Evolutionary conservation across 2,888 invertebrate genomes (phyloP).

Genomic region (Pedicia rivosa): DNA sequence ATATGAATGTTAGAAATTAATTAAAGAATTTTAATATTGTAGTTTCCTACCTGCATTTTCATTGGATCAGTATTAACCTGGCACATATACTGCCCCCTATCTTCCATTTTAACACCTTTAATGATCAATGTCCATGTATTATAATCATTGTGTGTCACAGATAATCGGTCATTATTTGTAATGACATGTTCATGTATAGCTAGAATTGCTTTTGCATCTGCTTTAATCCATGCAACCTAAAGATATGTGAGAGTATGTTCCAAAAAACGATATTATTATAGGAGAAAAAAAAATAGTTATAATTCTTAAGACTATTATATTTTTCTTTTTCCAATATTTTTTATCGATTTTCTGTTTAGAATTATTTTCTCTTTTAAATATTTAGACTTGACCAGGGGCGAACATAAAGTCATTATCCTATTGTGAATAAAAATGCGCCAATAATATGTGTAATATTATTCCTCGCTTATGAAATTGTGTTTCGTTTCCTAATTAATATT

Average conservation of each 20-base stretch:
- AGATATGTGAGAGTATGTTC: background rate
- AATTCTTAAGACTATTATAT: too few species aligned
- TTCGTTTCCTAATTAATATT: too few species aligned
- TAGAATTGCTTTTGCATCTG: conserved; percentile 82
- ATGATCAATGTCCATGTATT: conserved; percentile 89
- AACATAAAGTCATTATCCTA: too few species aligned
- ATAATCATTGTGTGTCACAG: conserved; percentile 82
- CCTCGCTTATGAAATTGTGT: too few species aligned
- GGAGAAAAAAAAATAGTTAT: background rate
- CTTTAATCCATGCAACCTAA: conserved; percentile 90
- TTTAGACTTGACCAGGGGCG: too few species aligned
- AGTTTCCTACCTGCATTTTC: conserved; percentile 73
- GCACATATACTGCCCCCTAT: conserved; percentile 85
- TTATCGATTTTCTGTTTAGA: too few species aligned
- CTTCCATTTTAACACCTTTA: conserved; percentile 67
- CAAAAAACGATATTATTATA: background rate
- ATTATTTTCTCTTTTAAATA: too few species aligned
- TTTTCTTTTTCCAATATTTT: too few species aligned
- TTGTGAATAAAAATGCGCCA: too few species aligned
- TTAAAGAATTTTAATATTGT: too few species aligned
- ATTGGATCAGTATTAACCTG: conserved; percentile 90
- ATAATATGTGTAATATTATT: too few species aligned
- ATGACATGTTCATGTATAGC: conserved; percentile 90
- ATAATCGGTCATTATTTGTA: conserved; percentile 77
- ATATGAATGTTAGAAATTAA: background rate